Base-by-base conservation (phyloP, 2,113 vertebrate species). In the Pelusios castaneus region DNA sequence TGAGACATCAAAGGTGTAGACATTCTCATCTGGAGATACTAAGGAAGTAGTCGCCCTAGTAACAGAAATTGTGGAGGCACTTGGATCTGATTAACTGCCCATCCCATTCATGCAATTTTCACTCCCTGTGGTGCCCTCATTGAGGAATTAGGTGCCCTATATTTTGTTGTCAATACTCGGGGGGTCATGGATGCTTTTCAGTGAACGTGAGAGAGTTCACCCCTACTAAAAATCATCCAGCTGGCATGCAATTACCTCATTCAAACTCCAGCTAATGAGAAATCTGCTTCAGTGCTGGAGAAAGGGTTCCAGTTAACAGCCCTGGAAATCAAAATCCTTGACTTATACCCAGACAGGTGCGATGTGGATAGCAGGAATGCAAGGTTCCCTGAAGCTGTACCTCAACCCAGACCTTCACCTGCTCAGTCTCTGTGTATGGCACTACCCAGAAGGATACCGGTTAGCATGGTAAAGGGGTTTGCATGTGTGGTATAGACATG, bases 21-120 rank as follows among this genome's bases (percentile, higher is more conserved):
- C 91, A 82, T 51, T 41, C 73, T 93, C 56, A 4, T 83, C 56
- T 77, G 92, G n/a, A 8, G 83, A 95, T 85, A 91, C 92, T 45
- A 31, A 17, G 54, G 85, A 94, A 92, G 89, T 67, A 8, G 76
- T 97, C 90, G 94, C 97, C 95, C 1, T 96, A 80, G 97, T 89
- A 96, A 97, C 93, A 38, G 90, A 91, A 97, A 73, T 94, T 84
- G 60, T 88, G 90, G 93, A 96, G 92, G 90, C 25, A 14, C 45
- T 80, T 4, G 29, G 22, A 60, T 88, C 83, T 83, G 81, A 60
- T 91, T 41, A 60, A 11, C 45, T 89, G 54, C 79, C 83, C 67
- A 16, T 77, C 24, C 77, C 88, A 85, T 94, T 91, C 86, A 8
- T 29, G 89, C 82, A 51, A 76, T 82, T 77, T 41, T 38, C 84